Evolutionary conservation across 2,113 vertebrate species (phyloP), one percentile per base, ranked within the genome.

Genomic region (Osmerus eperlanus): DNA sequence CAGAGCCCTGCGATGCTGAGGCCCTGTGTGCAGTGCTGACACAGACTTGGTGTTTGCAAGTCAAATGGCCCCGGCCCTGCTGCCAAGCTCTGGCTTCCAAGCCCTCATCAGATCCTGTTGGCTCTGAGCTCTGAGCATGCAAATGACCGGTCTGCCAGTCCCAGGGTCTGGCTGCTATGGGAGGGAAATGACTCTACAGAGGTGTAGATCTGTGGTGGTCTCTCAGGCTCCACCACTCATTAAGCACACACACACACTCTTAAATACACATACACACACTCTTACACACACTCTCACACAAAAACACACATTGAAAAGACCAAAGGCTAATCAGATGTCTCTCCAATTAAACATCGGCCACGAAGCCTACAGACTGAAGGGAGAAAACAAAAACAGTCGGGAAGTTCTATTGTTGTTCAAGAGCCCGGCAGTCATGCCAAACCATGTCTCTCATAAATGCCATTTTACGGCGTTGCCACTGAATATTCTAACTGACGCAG

Each of bases 71-170:
- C 36, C 62, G 67, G 41, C 56, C 16, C 36, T 60, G 70, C 13
- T 28, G 25, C 53, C 55, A 36, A 28, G 47, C 76, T 77, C 21
- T 25, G 78, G 70, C 78, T 62, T 5, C 76, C 81, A 75, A 74
- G 81, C 73, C 73, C 81, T 68, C 25, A 76, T 68, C 67, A 65
- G 58, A 68, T 78, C 70, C 68, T 18, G 74, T 80, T 83, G 85
- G 76, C 85, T 88, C 88, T 84, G 85, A 77, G 65, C 84, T 88
- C 88, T 83, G 84, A 75, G 65, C 84, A 91, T 90, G 88, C 88
- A 91, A 91, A 91, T 90, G 21, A 51, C n/a, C 76, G 85, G 85
- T 88, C 74, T 76, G 78, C 74, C 77, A 77, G 74, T 54, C 25
- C 41, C 47, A 23, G 6, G 64, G 66, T 25, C 18, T 52, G 25